Percentiles rank a stretch among this genome's conserved stretches.
Conservation (phyloP, 2,113 vertebrate genomes). For the Ailuropoda melanoleuca region DNA sequence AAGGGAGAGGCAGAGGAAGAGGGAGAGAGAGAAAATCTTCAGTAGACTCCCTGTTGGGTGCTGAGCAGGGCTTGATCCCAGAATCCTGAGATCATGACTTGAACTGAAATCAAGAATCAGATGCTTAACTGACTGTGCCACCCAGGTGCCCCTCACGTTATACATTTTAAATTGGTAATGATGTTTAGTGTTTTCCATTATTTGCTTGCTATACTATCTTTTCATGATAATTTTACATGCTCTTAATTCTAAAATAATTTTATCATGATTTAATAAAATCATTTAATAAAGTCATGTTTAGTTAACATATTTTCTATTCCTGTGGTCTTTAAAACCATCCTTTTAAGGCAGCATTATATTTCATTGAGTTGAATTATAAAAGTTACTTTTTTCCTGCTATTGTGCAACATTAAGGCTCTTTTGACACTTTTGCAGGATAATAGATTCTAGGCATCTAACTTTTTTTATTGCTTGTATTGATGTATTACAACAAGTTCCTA, state of each 20-base stretch:
- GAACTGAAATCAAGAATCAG: background rate
- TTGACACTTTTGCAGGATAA: background rate
- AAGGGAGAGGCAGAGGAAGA: background rate
- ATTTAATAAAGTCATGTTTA: background rate
- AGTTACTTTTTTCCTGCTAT: background rate
- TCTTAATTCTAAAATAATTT: background rate
- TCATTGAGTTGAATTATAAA: background rate
- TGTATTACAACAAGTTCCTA: background rate
- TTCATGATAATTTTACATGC: background rate
- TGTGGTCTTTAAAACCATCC: background rate
- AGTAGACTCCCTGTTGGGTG: rapidly evolving
- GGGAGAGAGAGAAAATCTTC: background rate
- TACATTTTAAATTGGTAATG: background rate
- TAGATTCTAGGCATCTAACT: background rate
- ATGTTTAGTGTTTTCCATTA: background rate
- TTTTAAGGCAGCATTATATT: background rate
- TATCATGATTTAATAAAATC: background rate
- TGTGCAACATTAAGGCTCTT: background rate
- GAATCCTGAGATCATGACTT: background rate
- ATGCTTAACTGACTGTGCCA: background rate
- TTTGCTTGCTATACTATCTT: background rate
- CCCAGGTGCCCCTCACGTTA: background rate
- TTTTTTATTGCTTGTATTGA: background rate
- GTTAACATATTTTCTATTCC: background rate
- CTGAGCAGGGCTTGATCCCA: background rate